Conservation (phyloP, 1,140 invertebrate species). For the Oreohelix idahoensis region DNA sequence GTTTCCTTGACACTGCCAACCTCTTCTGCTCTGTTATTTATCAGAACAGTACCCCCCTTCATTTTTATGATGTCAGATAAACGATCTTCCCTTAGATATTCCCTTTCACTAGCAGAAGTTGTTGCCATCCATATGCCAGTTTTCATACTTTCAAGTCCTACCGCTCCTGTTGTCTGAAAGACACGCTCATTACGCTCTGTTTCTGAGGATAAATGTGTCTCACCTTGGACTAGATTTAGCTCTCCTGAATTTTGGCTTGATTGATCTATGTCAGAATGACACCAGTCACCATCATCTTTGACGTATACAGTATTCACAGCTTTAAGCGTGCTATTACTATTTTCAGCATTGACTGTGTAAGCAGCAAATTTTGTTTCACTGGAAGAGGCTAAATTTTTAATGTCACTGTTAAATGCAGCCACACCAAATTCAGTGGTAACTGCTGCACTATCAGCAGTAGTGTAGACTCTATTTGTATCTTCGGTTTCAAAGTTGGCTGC, state of each 20-base stretch:
- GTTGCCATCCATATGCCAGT: background rate
- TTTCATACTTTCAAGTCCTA: background rate
- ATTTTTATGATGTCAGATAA: too few species aligned
- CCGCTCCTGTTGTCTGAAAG: background rate
- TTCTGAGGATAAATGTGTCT: background rate
- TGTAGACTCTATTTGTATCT: background rate
- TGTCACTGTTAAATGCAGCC: background rate
- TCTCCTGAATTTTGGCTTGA: background rate
- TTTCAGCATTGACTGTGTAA: background rate
- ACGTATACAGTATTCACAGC: background rate
- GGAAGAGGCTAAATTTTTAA: background rate
- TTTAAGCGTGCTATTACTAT: background rate
- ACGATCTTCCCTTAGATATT: background rate
- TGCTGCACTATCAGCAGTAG: background rate
- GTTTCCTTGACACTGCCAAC: background rate
- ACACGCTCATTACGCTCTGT: background rate
- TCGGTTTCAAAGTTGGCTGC: background rate
- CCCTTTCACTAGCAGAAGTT: background rate
- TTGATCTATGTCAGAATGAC: background rate
- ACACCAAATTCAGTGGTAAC: background rate
- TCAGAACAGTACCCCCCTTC: too few species aligned
- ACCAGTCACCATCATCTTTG: background rate
- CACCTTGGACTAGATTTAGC: background rate
- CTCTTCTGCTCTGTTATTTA: background rate
- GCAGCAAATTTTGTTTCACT: background rate